These are phyloP conservation scores for Dryobates pubescens DNA, from an alignment of 2,797 vertebrate species.

Conservation along the genomic window DNA sequence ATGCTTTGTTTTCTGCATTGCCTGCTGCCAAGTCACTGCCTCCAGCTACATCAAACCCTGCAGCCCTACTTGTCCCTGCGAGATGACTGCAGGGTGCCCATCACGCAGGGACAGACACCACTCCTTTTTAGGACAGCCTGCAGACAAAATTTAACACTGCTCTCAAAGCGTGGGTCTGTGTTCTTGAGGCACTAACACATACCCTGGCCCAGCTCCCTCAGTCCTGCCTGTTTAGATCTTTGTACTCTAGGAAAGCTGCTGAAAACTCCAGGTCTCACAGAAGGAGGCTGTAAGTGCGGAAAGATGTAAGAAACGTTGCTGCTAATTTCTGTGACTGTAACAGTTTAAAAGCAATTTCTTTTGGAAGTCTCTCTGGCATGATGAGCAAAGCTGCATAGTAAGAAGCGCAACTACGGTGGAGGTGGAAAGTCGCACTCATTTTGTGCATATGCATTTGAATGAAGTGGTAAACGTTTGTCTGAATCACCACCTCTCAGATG, in stretches of 20 bases:
- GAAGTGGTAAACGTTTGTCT: slow-evolving; percentile 43
- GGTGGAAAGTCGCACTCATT: slow-evolving; percentile 35
- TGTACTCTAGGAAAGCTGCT: neutral
- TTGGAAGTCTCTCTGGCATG: neutral
- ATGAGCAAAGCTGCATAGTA: slow-evolving; percentile 36
- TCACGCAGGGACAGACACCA: neutral
- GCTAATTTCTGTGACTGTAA: neutral
- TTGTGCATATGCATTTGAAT: slow-evolving; percentile 56
- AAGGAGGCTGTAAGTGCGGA: neutral
- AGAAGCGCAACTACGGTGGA: slow-evolving; percentile 36
- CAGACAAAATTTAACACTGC: neutral
- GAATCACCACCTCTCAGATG: slow-evolving; percentile 52
- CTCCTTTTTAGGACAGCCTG: neutral
- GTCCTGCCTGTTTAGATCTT: fast-evolving
- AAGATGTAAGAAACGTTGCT: neutral
- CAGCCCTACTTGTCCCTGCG: neutral
- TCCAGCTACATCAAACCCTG: neutral
- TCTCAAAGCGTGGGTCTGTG: fast-evolving
- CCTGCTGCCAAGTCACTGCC: neutral
- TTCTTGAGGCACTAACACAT: neutral
- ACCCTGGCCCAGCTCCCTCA: neutral
- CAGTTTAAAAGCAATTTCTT: slow-evolving; percentile 33
- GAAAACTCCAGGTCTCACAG: neutral
- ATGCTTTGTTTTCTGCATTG: neutral
- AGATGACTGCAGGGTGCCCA: neutral